Conservation (phyloP, 1,140 invertebrate genomes). For the Nylanderia fulva region DNA sequence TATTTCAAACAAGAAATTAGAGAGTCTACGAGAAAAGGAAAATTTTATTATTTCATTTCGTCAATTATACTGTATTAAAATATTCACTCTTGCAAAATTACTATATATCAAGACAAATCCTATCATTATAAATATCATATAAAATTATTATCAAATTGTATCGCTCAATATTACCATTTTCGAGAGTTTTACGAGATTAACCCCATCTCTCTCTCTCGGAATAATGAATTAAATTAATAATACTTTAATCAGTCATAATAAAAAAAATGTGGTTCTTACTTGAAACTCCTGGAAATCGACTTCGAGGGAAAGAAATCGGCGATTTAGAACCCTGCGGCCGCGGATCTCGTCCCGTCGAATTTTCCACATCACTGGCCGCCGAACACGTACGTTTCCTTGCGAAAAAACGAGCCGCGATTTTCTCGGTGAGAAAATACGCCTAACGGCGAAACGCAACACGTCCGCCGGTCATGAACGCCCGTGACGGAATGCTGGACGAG, state of each 20-base stretch:
- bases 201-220: neutral
- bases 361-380: constrained; percentile 3
- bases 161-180: neutral
- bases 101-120: neutral
- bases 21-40: neutral
- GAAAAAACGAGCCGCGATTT: constrained; percentile 52
- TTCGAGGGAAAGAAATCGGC: neutral
- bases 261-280: constrained; percentile 26
- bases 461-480: constrained; percentile 76
- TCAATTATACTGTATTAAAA: neutral
- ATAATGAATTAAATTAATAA: neutral
- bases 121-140: neutral
- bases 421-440: constrained; percentile 35
- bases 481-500: constrained; percentile 76
- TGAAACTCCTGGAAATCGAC: neutral
- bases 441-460: constrained; percentile 71
- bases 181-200: too few species aligned
- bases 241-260: too few species aligned
- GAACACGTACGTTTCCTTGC: constrained; percentile 27
- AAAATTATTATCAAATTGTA: neutral
- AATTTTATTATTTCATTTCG: neutral
- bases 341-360: constrained; percentile 8
- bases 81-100: neutral
- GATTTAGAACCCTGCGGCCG: neutral
- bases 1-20: constrained; percentile 2